Evolutionary conservation across 2,113 vertebrate species (phyloP).

Genomic region (Cisticola juncidis): DNA sequence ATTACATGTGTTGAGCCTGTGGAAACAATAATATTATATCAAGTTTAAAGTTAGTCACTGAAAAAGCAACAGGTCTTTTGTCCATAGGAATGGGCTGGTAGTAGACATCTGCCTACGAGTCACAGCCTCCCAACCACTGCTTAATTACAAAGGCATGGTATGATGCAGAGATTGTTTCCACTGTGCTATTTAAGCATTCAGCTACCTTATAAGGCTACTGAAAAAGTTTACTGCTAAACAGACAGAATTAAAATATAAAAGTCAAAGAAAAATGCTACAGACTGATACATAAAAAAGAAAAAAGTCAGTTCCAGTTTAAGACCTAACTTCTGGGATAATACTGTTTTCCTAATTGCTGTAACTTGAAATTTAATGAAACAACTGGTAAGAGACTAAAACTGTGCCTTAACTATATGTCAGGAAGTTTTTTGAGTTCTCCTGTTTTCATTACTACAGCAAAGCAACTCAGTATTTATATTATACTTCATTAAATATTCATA

Average conservation of each 20-base stretch:
- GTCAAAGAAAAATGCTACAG: not conserved
- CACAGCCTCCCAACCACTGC: not conserved
- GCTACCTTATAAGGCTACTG: not conserved
- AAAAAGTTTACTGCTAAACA: not conserved
- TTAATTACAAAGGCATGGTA: not conserved
- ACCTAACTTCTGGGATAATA: not conserved
- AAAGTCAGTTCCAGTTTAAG: not conserved
- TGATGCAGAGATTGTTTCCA: not conserved
- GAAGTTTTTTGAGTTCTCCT: not conserved
- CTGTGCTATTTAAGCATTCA: not conserved
- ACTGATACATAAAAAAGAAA: not conserved
- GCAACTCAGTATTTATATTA: not conserved
- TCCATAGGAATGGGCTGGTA: not conserved
- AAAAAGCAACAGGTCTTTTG: not conserved
- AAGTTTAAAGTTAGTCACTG: not conserved
- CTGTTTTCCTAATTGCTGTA: not conserved
- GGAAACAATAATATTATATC: not conserved
- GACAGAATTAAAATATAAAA: not conserved
- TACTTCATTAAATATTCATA: not conserved
- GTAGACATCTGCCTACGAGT: not conserved
- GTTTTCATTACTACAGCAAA: not conserved
- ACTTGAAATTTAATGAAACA: not conserved
- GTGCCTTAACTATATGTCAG: not conserved
- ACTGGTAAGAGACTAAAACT: not conserved
- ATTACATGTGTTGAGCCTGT: not conserved